Conservation (phyloP, 2,113 vertebrate genomes). For the human (Homo sapiens) region DNA sequence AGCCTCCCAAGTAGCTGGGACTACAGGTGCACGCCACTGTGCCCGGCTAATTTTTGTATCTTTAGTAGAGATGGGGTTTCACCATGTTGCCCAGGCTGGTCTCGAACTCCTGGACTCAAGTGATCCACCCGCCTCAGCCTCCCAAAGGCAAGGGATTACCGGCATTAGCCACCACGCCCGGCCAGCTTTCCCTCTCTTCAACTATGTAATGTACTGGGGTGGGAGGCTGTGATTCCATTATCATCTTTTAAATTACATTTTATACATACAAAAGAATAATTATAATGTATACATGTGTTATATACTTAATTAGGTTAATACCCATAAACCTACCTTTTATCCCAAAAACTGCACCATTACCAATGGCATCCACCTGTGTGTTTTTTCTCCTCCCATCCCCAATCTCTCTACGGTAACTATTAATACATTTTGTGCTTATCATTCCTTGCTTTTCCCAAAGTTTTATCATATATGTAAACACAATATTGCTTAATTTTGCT, state of each 20-base stretch:
- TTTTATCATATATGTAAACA: neutral
- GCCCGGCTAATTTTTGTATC: no score
- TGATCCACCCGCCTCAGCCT: no score
- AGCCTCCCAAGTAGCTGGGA: no score
- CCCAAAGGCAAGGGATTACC: no score
- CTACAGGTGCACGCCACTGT: no score
- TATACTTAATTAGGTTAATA: neutral
- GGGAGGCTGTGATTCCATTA: neutral
- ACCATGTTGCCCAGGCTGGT: no score
- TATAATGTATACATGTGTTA: neutral
- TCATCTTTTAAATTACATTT: neutral
- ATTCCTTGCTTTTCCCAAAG: neutral
- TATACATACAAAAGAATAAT: neutral
- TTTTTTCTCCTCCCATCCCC: neutral
- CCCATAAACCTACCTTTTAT: neutral
- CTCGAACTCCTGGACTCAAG: no score
- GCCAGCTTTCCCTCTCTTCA: neutral
- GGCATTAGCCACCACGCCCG: no score
- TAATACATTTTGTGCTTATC: neutral
- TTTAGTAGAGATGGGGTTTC: no score
- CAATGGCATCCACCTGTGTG: neutral
- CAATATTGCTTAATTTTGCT: neutral
- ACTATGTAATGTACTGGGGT: neutral
- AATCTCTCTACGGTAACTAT: neutral
- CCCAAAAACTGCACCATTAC: neutral